phyloP scores from a whole-genome alignment of 2,797 vertebrate genomes.

The Diplodus puntazzo region DNA sequence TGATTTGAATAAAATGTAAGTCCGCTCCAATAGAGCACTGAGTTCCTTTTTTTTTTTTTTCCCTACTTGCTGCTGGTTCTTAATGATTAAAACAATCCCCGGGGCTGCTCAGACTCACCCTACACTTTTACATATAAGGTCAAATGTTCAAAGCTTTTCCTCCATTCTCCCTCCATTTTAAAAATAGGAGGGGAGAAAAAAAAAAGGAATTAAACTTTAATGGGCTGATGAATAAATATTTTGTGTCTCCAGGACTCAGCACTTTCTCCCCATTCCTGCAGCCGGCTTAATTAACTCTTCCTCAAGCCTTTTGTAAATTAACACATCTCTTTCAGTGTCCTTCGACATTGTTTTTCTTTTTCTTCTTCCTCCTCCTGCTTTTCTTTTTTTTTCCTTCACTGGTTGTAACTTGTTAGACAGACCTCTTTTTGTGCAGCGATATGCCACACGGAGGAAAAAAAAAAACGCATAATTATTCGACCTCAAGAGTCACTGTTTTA shows the following conservation, averaged over 20 bases:
- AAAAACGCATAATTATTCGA: slow-evolving; percentile 69
- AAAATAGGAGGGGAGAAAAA: slow-evolving; percentile 58
- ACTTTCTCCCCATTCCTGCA: slow-evolving; percentile 73
- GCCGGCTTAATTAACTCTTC: slow-evolving; percentile 83
- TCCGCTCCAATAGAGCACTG: slow-evolving; percentile 38
- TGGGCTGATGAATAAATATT: slow-evolving; percentile 85
- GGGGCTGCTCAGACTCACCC: slow-evolving; percentile 72
- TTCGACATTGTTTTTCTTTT: slow-evolving; percentile 64
- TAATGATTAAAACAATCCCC: slow-evolving; percentile 78
- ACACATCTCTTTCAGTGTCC: slow-evolving; percentile 78
- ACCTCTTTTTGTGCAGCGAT: slow-evolving; percentile 43
- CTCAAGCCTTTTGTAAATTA: slow-evolving; percentile 80
- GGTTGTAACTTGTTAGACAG: slow-evolving; percentile 65
- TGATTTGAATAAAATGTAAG: slow-evolving; percentile 56
- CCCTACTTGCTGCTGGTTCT: slow-evolving; percentile 41
- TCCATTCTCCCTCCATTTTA: slow-evolving; percentile 68
- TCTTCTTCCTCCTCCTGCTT: not conserved
- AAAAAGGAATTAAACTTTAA: slow-evolving; percentile 82
- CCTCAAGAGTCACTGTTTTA: slow-evolving; percentile 76
- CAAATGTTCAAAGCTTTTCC: slow-evolving; percentile 83
- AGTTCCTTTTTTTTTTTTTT: slow-evolving; percentile 40
- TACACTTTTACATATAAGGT: slow-evolving; percentile 83
- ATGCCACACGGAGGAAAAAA: slow-evolving; percentile 50
- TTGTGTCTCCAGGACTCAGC: slow-evolving; percentile 83
- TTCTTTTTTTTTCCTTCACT: slow-evolving; percentile 14